These are phyloP conservation scores for Dermatophagoides farinae DNA, from an alignment of 1,140 invertebrate species.

Conservation along the genomic window DNA sequence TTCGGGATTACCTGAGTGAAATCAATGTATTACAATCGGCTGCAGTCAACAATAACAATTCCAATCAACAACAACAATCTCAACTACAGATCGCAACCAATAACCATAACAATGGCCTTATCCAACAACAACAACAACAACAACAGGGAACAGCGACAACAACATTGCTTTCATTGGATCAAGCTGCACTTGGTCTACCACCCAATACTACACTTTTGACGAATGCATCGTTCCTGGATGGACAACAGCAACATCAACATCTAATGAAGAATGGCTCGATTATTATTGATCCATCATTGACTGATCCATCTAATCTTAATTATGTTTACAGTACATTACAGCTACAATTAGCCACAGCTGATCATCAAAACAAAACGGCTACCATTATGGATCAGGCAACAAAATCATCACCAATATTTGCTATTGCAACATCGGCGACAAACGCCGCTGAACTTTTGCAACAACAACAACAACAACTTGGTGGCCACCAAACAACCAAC, in stretches of 20 bases:
- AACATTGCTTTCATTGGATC: no score
- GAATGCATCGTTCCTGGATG: not conserved
- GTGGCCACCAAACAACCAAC: not conserved
- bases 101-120: no score
- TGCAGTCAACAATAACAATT: not conserved
- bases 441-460: not conserved
- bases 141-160: not conserved
- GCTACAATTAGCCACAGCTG: not conserved
- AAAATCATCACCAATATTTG: not conserved
- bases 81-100: not conserved
- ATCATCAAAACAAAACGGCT: not conserved
- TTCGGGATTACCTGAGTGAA: constrained; percentile 7
- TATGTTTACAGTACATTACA: constrained; percentile 6
- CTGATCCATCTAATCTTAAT: not conserved
- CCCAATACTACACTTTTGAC: no score
- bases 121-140: not conserved
- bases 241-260: not conserved
- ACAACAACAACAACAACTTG: not conserved
- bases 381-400: not conserved
- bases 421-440: not conserved
- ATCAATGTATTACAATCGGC: not conserved
- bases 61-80: not conserved
- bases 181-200: no score
- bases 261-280: constrained; percentile 1
- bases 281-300: not conserved